These are phyloP conservation scores for Globodera ellingtonae DNA, from an alignment of 1,140 invertebrate species.

Conservation along the genomic window DNA sequence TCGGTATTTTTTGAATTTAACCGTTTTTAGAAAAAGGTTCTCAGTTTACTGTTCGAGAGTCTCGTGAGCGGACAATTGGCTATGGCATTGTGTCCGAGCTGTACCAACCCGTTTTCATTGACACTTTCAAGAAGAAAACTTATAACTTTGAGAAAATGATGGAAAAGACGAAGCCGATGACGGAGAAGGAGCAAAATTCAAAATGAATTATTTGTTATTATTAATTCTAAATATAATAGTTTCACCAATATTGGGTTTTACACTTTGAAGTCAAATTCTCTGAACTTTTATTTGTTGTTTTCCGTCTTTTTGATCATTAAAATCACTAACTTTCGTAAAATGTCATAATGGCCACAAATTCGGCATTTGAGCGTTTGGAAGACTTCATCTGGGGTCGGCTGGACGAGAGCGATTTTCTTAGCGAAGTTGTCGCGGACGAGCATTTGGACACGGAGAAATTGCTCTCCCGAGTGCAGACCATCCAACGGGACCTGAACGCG, in stretches of 20 bases:
- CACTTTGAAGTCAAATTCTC: neutral
- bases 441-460: conserved; percentile 42
- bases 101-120: conserved; percentile 1
- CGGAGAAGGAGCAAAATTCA: neutral
- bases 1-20: neutral
- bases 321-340: neutral
- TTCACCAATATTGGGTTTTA: neutral
- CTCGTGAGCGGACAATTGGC: conserved; percentile 38
- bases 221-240: neutral
- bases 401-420: conserved; percentile 58
- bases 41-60: conserved; percentile 51
- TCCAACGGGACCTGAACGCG: conserved; percentile 47
- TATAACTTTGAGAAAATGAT: neutral
- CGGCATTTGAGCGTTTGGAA: conserved; percentile 49
- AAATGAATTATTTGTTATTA: neutral
- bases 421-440: conserved; percentile 48
- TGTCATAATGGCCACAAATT: conserved; percentile 1
- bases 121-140: neutral
- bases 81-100: conserved; percentile 55
- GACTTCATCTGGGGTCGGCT: conserved; percentile 60
- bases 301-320: neutral
- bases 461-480: conserved; percentile 41
- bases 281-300: conserved; percentile 12
- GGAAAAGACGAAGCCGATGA: neutral
- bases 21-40: conserved; percentile 19